Evolutionary conservation across 2,797 vertebrate species (phyloP).

Genomic region (Hozukius guyotensis): DNA sequence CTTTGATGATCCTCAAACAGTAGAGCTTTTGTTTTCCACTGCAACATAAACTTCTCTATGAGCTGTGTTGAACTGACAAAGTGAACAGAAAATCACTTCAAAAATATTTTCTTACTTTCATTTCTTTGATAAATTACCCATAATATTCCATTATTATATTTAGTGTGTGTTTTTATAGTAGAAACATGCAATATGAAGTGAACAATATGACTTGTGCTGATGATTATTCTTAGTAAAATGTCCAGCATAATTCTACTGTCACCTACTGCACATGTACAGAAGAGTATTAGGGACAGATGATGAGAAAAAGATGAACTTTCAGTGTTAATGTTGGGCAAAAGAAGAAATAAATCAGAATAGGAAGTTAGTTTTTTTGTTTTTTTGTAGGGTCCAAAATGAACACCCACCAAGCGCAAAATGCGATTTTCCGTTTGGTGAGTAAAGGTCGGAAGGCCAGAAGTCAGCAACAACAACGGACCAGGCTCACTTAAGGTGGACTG

Average conservation of each 20-base stretch:
- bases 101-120: neutral
- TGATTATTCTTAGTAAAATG: neutral
- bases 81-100: neutral
- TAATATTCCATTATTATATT: rapidly evolving
- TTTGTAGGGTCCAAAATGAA: too few species aligned
- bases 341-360: neutral
- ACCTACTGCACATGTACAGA: neutral
- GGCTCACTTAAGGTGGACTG: too few species aligned
- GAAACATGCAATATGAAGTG: neutral
- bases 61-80: neutral
- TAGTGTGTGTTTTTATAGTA: neutral
- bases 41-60: neutral
- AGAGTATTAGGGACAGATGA: neutral
- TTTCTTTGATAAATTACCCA: neutral
- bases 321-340: neutral
- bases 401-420: too few species aligned
- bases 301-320: neutral
- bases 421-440: too few species aligned
- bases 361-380: too few species aligned
- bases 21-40: conserved; percentile 32
- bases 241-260: neutral
- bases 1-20: conserved; percentile 46
- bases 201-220: neutral
- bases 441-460: too few species aligned
- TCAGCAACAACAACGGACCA: too few species aligned